phyloP scores from a whole-genome alignment of 2,797 vertebrate genomes.

The Pipistrellus pipistrellus region DNA sequence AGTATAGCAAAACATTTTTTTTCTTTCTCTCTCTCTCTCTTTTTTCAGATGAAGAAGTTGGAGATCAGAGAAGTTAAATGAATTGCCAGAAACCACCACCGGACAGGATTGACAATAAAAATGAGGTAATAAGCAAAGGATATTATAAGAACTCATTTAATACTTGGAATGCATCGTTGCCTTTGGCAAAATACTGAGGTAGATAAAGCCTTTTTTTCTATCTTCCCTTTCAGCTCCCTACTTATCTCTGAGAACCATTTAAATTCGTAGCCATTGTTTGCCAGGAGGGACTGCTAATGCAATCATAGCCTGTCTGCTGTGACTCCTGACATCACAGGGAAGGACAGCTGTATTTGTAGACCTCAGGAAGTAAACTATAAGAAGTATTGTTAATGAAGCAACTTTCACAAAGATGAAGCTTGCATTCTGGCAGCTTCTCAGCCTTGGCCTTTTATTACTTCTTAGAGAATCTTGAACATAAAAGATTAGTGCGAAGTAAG shows the following conservation, averaged over 20 bases:
- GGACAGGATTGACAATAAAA: constrained; percentile 31
- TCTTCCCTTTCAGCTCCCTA: background rate
- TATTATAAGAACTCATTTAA: background rate
- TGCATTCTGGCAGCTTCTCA: background rate
- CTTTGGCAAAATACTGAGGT: constrained; percentile 52
- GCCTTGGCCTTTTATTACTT: background rate
- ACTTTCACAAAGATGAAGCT: background rate
- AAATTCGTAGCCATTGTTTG: constrained; percentile 18
- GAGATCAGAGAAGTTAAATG: constrained; percentile 45
- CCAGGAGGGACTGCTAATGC: background rate
- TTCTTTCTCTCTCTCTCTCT: background rate
- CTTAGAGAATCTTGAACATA: background rate
- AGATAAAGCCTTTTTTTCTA: constrained; percentile 20
- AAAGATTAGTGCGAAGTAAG: background rate
- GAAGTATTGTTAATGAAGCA: constrained; percentile 7
- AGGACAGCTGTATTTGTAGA: constrained; percentile 22
- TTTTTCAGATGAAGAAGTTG: constrained; percentile 11
- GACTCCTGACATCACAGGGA: background rate
- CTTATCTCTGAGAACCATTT: background rate
- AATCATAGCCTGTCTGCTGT: background rate
- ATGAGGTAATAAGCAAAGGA: constrained; percentile 39
- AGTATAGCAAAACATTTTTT: background rate
- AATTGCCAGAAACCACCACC: constrained; percentile 22
- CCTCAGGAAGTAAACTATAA: background rate
- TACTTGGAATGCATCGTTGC: background rate